Base-by-base conservation (phyloP, 2,113 vertebrate species). In the Alexandromys fortis region DNA sequence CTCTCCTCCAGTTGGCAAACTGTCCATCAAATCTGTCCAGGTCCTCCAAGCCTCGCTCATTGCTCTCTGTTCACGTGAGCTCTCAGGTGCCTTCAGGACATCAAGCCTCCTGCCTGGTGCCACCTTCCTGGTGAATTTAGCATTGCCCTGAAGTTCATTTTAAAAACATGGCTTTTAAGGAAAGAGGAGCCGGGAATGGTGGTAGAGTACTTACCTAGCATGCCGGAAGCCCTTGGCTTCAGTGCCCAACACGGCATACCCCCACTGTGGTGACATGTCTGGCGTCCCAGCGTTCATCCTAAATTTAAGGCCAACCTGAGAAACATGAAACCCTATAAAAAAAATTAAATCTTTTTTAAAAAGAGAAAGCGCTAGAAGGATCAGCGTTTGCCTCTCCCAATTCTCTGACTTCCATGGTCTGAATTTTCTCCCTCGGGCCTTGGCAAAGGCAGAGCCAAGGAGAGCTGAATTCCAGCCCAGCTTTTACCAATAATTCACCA, bases 391-490 rank as follows among this genome's bases (percentile, higher is more conserved):
- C n/a, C 70, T 72, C 70, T 49, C 35, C 7, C n/a, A 30, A 30
- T 16, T 30, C 17, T n/a, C 42, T 11, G 1, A 45, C 67, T 42
- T 77, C 58, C 61, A 26, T 0, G 17, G 28, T 26, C 76, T 77
- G 30, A 85, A 35, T 45, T 33, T 72, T 61, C 42, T 26, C 58
- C 61, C 61, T 91, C 55, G 52, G 79, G 35, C 47, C 86, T 7
- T 0, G 28, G 87, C 68, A 3, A 0, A 16, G 87, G 47, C 86
- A 70, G 26, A 89, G 79, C 61, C 79, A 78, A 91, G 78, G 92
- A 77, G 26, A 82, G 88, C 70, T 92, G 92, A 81, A 95, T 77
- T 33, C 79, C 28, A 77, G 93, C 95, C 81, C 72, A 63, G 85
- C 65, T 88, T 93, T 88, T 68, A 88, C 86, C 78, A 95, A 26